Base-by-base conservation (phyloP, 2,113 vertebrate genomes). In the Himantopus leucocephalus region DNA sequence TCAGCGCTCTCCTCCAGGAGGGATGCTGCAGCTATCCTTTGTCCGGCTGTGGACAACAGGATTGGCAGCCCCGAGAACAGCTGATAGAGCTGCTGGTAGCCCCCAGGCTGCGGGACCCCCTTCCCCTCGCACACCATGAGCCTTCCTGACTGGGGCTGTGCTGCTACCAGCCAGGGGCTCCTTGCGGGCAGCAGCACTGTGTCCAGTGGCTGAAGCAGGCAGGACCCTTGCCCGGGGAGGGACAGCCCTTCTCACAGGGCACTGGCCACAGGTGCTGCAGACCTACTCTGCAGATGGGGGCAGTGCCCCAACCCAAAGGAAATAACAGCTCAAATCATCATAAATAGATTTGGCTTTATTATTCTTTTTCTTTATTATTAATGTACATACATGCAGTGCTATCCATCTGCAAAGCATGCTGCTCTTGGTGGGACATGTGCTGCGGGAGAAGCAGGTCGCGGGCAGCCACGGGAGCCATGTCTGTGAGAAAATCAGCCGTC, bases 371-470 rank as follows among this genome's bases (percentile, higher is more conserved):
- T 45, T 45, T 45, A 45, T 45, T 45, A 45, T 66, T 76, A 53
- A 45, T 1, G 2, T 58, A 45, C 26, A 56, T 16, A 14, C 21
- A 7, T 6, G 14, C 41, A 80, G 41, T 5, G 0, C 19, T 48
- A 4, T 56, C 76, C 29, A 16, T 43, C 23, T 76, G 18, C n/a
- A 72, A 41, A 55, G 30, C 18, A 2, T 23, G 20, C 29, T 83
- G 47, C 29, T 60, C 27, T 45, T 20, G 66, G 20, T 56, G 62
- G 74, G 47, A 59, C 5, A 2, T 0, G 0, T 55, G 35, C 43
- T 75, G 34, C 0, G 0, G 22, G 29, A 70, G 62, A 50, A 81
- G 53, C 35, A 21, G 20, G 17, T 45, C 1, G 0, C 14, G 45
- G 20, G 14, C 27, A 79, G 71, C 60, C 29, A 5, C 0, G 1